Conservation (phyloP, 2,113 vertebrate species). For the Candoia aspera region DNA sequence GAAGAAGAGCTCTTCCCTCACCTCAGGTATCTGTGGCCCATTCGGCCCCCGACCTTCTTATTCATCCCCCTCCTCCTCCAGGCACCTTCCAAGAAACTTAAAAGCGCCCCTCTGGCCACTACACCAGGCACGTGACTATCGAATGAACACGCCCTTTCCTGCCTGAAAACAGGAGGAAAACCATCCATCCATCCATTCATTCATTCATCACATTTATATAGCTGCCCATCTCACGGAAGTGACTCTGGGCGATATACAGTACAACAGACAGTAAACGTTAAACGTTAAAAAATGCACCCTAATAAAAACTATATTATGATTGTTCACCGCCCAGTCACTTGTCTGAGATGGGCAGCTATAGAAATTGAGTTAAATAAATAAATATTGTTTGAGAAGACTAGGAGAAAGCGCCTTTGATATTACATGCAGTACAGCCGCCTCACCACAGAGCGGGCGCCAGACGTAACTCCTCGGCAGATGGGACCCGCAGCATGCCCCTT, state of each 20-base stretch:
- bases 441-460: no score
- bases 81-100: neutral
- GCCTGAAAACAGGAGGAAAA: neutral
- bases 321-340: no score
- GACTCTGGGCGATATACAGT: no score
- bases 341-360: no score
- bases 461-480: neutral
- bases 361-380: no score
- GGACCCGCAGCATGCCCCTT: neutral
- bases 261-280: neutral
- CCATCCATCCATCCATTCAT: neutral
- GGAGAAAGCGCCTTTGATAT: neutral
- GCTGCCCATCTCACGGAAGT: neutral
- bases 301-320: neutral
- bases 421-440: no score
- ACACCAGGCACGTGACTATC: neutral
- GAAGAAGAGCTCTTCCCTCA: constrained; percentile 59
- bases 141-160: neutral
- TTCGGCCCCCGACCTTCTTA: neutral
- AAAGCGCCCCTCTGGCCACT: neutral
- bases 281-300: neutral
- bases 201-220: neutral
- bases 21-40: constrained; percentile 63
- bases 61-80: neutral
- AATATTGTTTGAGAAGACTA: neutral